Evolutionary conservation across 2,888 invertebrate genomes (phyloP).

Genomic region (Diaprepes abbreviatus): DNA sequence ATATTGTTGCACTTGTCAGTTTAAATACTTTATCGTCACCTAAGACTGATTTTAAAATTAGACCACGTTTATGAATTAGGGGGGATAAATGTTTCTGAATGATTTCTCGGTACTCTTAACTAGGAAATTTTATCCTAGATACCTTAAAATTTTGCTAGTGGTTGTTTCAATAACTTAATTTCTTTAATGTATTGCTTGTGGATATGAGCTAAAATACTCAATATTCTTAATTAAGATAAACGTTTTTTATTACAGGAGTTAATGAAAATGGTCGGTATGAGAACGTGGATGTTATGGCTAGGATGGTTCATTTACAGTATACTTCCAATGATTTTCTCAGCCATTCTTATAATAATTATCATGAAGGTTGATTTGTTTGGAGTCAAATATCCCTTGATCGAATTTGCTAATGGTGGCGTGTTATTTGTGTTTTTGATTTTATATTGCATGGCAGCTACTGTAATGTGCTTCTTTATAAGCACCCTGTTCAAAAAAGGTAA

Average conservation of each 20-base stretch:
- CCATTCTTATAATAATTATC: slow-evolving; percentile 71
- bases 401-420: slow-evolving; percentile 75
- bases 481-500: slow-evolving; percentile 83
- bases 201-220: too few relatives aligned
- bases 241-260: slow-evolving; percentile 75
- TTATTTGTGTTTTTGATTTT: slow-evolving; percentile 79
- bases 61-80: too few relatives aligned
- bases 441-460: slow-evolving; percentile 79
- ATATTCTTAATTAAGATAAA: slow-evolving; percentile 72
- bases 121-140: too few relatives aligned
- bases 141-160: too few relatives aligned
- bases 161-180: too few relatives aligned
- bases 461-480: slow-evolving; percentile 83
- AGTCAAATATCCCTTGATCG: slow-evolving; percentile 74
- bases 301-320: slow-evolving; percentile 89
- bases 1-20: too few relatives aligned
- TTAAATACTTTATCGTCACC: too few relatives aligned
- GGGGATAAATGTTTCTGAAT: too few relatives aligned
- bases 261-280: slow-evolving; percentile 93
- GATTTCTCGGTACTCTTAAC: too few relatives aligned
- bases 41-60: too few relatives aligned
- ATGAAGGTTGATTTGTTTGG: slow-evolving; percentile 71
- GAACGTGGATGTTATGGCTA: slow-evolving; percentile 87
- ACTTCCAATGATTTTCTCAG: slow-evolving; percentile 75
- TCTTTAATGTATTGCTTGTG: too few relatives aligned